phyloP scores from a whole-genome alignment of 2,797 vertebrate genomes.

The Mus caroli region DNA sequence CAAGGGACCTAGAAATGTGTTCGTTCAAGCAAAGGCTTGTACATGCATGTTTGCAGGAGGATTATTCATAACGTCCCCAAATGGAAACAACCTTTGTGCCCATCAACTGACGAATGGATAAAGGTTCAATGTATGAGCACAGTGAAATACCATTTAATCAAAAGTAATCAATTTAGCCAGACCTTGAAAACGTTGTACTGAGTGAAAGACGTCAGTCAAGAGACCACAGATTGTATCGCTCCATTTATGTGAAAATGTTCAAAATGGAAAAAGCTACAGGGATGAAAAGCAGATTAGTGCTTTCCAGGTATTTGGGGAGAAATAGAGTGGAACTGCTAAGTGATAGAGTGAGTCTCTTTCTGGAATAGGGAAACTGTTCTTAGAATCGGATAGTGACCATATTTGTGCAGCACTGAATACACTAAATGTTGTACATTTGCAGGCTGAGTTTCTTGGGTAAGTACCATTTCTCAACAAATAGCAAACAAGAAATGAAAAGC shows the following conservation, averaged over 20 bases:
- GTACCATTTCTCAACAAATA: constrained; percentile 35
- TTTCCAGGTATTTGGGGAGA: constrained; percentile 9
- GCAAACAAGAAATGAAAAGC: not conserved
- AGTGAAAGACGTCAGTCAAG: constrained; percentile 20
- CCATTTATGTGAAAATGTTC: constrained; percentile 20
- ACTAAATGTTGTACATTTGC: constrained; percentile 39
- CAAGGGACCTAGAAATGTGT: constrained; percentile 47
- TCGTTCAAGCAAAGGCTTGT: constrained; percentile 38
- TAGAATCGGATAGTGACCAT: constrained; percentile 28
- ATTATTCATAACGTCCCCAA: constrained; percentile 38
- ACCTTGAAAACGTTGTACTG: constrained; percentile 9
- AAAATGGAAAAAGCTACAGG: constrained; percentile 47
- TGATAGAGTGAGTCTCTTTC: constrained; percentile 28
- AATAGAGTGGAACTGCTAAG: constrained; percentile 16
- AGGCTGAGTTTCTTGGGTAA: constrained; percentile 18
- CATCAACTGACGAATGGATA: constrained; percentile 11
- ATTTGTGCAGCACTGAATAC: constrained; percentile 40
- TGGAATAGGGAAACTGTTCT: constrained; percentile 2
- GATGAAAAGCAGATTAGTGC: constrained; percentile 29
- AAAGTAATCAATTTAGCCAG: constrained; percentile 26
- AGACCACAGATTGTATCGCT: constrained; percentile 30
- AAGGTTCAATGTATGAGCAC: not conserved
- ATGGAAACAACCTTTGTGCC: constrained; percentile 16
- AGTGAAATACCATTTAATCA: constrained; percentile 14
- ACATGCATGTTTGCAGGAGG: not conserved